Evolutionary conservation across 2,113 vertebrate species (phyloP), one percentile per base, ranked within the genome.

Genomic region (Phrynosoma platyrhinos): DNA sequence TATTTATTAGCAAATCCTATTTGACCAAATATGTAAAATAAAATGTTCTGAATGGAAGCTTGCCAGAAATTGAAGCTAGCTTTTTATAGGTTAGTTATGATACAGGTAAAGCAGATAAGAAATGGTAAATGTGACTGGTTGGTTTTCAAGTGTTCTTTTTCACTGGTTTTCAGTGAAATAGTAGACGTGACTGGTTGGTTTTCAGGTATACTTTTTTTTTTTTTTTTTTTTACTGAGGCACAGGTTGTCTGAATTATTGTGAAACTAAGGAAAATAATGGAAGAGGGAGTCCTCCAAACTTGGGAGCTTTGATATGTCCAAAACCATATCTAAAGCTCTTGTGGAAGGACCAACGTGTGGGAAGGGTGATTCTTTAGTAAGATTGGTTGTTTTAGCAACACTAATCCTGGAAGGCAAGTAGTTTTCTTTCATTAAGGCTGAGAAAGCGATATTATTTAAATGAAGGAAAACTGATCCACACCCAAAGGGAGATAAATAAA

Each of bases 401-500:
- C 23, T 84, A 52, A 40, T 62, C n/a, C 58, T 83, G 30, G 12
- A 86, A 87, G 32, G n/a, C 66, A 85, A 12, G 82, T 83, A 85
- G 16, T 0, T 0, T 71, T 93, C 75, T 13, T 25, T 72, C 85
- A 82, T 52, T n/a, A 53, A 82, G 87, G 74, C 5, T 53, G 4
- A 74, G 47, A 72, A 92, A 9, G 69, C 0, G 30, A 0, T 69
- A 64, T 76, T n/a, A 42, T 78, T n/a, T 62, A 27, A 21, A 27
- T 52, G 42, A 52, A 10, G 83, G 30, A 42, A 9, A 20, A 79
- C 32, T 40, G 55, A 6, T 40, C 47, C 16, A 18, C 62, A 47
- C 84, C 68, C 85, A 83, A 47, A 79, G 32, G 58, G 32, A 79
- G 1, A 40, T 2, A 20, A 53, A 86, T 72, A 68, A 81, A 25